Percentiles rank a stretch among this genome's conserved stretches.
These are phyloP conservation scores for Platyscapa corneri DNA, from an alignment of 1,140 invertebrate species.

Conservation along the genomic window DNA sequence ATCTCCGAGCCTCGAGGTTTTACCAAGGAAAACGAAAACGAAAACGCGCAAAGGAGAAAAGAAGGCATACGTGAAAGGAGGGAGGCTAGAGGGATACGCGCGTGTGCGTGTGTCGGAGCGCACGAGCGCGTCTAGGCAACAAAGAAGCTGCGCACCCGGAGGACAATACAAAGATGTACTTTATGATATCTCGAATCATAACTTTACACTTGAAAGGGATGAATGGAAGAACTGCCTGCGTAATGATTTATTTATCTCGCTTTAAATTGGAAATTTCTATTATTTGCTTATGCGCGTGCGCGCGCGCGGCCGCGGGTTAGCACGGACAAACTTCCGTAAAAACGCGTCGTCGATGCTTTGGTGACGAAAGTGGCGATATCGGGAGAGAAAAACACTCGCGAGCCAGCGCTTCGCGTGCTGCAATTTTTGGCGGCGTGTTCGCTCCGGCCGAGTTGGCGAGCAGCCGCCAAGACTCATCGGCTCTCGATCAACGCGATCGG, in stretches of 20 bases:
- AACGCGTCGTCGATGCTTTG: no score
- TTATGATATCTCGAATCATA: conserved; percentile 40
- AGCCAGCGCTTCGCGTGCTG: no score
- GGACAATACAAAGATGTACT: conserved; percentile 40
- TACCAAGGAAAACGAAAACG: background rate
- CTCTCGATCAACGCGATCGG: conserved; percentile 12
- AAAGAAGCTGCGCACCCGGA: conserved; percentile 7
- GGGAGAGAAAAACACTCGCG: no score
- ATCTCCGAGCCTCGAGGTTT: conserved; percentile 19
- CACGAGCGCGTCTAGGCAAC: conserved; percentile 2
- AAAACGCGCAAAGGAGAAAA: background rate
- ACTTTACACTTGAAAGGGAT: conserved; percentile 38
- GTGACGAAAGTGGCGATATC: background rate
- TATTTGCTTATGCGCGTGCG: background rate
- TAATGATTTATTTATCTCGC: conserved; percentile 49
- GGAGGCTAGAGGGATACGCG: background rate
- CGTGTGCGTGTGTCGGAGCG: background rate
- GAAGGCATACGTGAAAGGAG: conserved; percentile 5
- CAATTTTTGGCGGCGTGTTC: no score
- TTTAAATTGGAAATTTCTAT: conserved; percentile 25
- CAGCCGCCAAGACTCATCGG: background rate
- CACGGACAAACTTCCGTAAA: no score
- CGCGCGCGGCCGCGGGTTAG: background rate
- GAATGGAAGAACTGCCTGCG: conserved; percentile 18
- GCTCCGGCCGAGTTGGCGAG: no score